Evolutionary conservation across 2,113 vertebrate genomes (phyloP), one percentile per base, ranked within the genome.

Genomic region (Planiliza haematocheilus): DNA sequence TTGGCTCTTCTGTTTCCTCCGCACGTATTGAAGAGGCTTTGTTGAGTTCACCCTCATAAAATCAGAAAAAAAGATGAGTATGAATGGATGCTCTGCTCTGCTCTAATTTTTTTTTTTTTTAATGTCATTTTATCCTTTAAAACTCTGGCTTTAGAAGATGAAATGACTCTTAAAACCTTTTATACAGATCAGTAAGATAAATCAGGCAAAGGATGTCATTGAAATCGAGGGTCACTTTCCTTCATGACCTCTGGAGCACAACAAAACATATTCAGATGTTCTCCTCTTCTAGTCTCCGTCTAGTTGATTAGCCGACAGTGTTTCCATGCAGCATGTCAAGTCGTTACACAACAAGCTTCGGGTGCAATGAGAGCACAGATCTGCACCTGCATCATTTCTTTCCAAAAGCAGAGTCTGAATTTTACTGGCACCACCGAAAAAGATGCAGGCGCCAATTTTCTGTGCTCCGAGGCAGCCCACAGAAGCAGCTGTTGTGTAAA

Each of bases 71-170:
- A 43, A 10, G 46, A 2, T 43, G 20, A 30, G 20, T 24, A 43
- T 4, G 17, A 67, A 57, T n/a, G 7, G 9, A 62, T 41, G 5
- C 14, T 24, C 3, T 64, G 5, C n/a, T 30, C 24, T 30, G 5
- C n/a, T n/a, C n/a, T n/a, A n/a, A n/a, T n/a, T n/a, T n/a, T n/a
- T 30, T 30, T 30, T 30, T 3, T 45, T 76, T n/a, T 14, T 38
- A 76, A 70, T 36, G 39, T 16, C 34, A 62, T 66, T 14, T 70
- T 69, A 71, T 50, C 30, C 34, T 53, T 46, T 59, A 55, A 67
- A 45, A 48, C 49, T 18, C 12, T 0, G 36, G 67, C 13, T 45
- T 74, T 53, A 38, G 13, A 14, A 20, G 46, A 59, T 52, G 4
- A 74, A 63, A 74, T 51, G 0, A 1, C 24, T 9, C 50, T 13